These are phyloP conservation scores for Aythya fuligula DNA, from an alignment of 2,797 vertebrate species.

Conservation along the genomic window DNA sequence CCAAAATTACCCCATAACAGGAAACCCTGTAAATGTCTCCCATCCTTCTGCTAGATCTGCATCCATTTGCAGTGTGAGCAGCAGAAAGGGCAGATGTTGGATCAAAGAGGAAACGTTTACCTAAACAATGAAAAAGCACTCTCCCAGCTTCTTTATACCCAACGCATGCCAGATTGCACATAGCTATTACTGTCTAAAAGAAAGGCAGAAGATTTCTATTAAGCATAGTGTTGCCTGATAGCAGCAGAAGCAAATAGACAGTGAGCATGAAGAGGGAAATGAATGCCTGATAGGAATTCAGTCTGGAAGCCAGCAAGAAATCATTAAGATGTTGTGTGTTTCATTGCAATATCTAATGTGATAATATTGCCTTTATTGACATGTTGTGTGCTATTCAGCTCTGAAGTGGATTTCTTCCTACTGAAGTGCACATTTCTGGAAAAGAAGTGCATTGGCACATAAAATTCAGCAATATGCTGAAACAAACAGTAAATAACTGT, in stretches of 20 bases:
- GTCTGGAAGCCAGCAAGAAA: constrained; percentile 3
- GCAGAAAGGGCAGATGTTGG: constrained; percentile 46
- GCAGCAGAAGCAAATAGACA: constrained; percentile 11
- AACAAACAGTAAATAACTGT: constrained; percentile 11
- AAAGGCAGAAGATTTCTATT: constrained; percentile 46
- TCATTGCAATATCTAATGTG: background rate
- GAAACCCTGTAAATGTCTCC: constrained; percentile 39
- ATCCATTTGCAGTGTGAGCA: constrained; percentile 5
- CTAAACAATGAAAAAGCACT: constrained; percentile 11
- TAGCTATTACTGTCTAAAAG: constrained; percentile 14
- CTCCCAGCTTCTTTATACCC: background rate
- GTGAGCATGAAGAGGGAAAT: background rate
- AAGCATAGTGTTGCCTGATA: constrained; percentile 27
- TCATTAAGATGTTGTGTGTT: background rate
- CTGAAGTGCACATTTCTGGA: background rate
- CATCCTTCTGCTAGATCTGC: constrained; percentile 14
- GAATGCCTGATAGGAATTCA: background rate
- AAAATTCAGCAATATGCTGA: background rate
- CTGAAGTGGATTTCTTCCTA: background rate
- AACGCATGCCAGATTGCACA: background rate
- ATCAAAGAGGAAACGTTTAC: constrained; percentile 55
- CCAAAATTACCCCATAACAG: constrained; percentile 40
- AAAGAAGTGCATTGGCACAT: background rate
- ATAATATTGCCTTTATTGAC: constrained; percentile 18
- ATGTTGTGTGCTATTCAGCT: background rate